phyloP scores from a whole-genome alignment of 2,113 vertebrate species.

The Anoplopoma fimbria region DNA sequence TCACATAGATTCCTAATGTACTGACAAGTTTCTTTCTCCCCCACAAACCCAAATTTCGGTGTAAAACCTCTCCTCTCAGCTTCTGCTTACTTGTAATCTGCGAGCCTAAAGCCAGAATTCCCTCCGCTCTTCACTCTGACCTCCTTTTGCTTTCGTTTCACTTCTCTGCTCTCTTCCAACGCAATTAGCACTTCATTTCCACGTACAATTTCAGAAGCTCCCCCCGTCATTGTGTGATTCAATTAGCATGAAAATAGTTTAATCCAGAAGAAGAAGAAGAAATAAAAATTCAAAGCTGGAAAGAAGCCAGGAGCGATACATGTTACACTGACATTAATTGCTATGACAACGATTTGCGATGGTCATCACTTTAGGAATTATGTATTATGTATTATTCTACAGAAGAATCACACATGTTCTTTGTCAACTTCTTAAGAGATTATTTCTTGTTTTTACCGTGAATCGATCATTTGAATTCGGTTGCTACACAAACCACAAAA shows the following conservation, averaged over 20 bases:
- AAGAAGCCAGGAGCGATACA: neutral
- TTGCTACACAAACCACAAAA: conserved; percentile 50
- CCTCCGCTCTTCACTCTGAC: conserved; percentile 62
- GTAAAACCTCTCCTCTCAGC: conserved; percentile 32
- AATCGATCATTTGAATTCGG: conserved; percentile 35
- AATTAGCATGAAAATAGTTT: conserved; percentile 45
- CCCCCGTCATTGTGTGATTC: conserved; percentile 4
- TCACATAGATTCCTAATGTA: conserved; percentile 34
- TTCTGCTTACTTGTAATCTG: conserved; percentile 63
- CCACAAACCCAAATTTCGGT: neutral
- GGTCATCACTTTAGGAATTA: neutral
- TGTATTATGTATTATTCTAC: neutral
- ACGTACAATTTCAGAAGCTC: conserved; percentile 16
- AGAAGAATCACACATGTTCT: neutral
- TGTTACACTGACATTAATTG: neutral
- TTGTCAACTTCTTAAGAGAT: neutral
- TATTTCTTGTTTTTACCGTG: neutral
- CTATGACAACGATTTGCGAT: neutral
- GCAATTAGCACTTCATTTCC: conserved; percentile 56
- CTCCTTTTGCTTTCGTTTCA: conserved; percentile 67
- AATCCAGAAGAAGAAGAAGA: conserved; percentile 7
- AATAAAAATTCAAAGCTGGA: conserved; percentile 10
- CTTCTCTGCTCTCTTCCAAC: conserved; percentile 32
- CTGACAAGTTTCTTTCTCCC: neutral
- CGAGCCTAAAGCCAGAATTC: conserved; percentile 57